These are phyloP conservation scores for Drosophila kikkawai DNA, from an alignment of 1,140 invertebrate species.

Conservation along the genomic window DNA sequence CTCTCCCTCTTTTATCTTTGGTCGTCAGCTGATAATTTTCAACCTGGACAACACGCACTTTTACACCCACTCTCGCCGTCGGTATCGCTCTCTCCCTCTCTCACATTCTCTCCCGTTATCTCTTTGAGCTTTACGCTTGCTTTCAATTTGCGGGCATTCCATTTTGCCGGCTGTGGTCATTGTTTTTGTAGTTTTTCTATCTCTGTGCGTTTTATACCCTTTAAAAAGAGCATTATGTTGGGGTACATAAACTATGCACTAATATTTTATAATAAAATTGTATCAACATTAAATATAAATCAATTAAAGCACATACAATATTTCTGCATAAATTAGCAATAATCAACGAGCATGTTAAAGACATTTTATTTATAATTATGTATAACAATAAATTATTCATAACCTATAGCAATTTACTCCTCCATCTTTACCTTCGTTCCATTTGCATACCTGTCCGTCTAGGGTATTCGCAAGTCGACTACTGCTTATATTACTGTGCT, in stretches of 20 bases:
- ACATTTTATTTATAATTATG: no score
- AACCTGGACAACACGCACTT: slow-evolving; percentile 45
- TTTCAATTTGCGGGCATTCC: slow-evolving; percentile 54
- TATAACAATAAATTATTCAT: no score
- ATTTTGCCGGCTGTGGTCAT: slow-evolving; percentile 52
- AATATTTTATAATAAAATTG: no score
- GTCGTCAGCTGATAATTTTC: slow-evolving; percentile 28
- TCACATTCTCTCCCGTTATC: slow-evolving; percentile 13
- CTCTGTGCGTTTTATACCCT: slow-evolving; percentile 15
- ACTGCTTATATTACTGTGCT: background rate
- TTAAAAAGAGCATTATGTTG: no score
- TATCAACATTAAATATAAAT: background rate
- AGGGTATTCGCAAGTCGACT: background rate
- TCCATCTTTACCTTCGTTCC: background rate
- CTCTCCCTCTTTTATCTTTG: background rate
- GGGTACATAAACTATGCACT: background rate
- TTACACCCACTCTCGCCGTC: slow-evolving; percentile 33
- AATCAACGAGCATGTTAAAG: no score
- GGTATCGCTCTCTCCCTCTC: background rate
- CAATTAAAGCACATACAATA: no score
- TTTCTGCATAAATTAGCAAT: no score
- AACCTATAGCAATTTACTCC: no score
- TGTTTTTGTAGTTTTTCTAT: slow-evolving; percentile 46
- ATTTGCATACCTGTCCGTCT: background rate
- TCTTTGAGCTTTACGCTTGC: slow-evolving; percentile 49